phyloP scores from a whole-genome alignment of 2,797 vertebrate species.

The Parauchenoglanis ngamensis region DNA sequence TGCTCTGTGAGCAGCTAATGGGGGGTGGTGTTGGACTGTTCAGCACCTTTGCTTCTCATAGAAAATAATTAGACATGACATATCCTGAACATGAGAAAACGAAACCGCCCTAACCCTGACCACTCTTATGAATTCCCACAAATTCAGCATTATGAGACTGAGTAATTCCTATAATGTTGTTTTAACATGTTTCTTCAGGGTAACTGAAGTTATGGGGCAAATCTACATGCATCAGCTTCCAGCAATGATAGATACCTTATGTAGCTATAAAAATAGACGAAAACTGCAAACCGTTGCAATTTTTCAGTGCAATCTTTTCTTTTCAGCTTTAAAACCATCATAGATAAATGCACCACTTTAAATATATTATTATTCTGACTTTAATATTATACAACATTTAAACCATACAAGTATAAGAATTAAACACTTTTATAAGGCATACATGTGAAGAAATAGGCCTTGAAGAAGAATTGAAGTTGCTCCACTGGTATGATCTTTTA shows the following conservation, averaged over 20 bases:
- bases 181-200: neutral
- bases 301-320: neutral
- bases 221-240: neutral
- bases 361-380: neutral
- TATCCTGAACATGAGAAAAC: neutral
- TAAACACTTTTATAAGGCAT: neutral
- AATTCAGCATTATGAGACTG: neutral
- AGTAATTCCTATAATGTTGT: neutral
- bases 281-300: neutral
- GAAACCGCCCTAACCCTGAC: neutral
- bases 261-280: neutral
- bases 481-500: neutral
- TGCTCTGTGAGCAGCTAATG: slow-evolving; percentile 18
- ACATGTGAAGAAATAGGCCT: neutral
- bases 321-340: neutral
- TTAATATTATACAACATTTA: neutral
- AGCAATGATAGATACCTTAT: neutral
- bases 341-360: neutral
- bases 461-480: neutral
- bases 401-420: neutral
- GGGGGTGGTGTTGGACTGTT: neutral
- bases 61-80: neutral
- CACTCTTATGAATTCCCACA: neutral
- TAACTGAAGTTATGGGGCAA: neutral
- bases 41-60: slow-evolving; percentile 7